phyloP scores from a whole-genome alignment of 2,113 vertebrate genomes.

The Smithornis capensis region DNA sequence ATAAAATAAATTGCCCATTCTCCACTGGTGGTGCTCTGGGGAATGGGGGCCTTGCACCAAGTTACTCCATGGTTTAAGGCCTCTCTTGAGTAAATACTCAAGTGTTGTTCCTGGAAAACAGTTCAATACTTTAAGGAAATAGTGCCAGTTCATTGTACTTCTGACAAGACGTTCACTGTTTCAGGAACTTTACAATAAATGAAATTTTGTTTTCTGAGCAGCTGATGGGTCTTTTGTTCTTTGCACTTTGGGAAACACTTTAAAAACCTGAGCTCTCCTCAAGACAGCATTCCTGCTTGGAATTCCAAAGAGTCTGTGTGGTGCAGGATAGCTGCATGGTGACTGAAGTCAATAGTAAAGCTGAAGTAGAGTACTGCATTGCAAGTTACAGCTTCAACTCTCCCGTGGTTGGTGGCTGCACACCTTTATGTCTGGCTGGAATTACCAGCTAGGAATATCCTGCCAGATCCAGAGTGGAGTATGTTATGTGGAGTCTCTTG shows the following conservation, averaged over 20 bases:
- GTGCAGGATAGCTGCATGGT: too few relatives aligned
- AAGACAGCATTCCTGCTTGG: too few relatives aligned
- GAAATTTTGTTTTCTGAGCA: not conserved
- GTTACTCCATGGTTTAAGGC: not conserved
- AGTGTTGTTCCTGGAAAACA: not conserved
- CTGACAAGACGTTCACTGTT: not conserved
- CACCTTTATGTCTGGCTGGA: not conserved
- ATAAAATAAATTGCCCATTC: not conserved
- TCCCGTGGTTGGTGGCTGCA: not conserved
- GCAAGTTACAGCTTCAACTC: not conserved
- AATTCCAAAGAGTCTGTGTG: not conserved
- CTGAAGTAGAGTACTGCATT: not conserved
- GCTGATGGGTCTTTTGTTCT: not conserved
- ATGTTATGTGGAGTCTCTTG: not conserved
- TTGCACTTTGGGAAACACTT: not conserved
- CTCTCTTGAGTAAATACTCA: not conserved
- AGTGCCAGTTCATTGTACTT: not conserved
- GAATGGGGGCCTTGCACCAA: not conserved
- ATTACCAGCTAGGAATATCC: fast-evolving
- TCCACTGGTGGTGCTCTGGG: not conserved
- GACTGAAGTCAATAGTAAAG: not conserved
- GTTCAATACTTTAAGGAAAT: not conserved
- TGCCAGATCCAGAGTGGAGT: not conserved
- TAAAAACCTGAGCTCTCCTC: not conserved
- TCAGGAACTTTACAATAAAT: conserved; percentile 14